Conservation (phyloP, 2,888 invertebrate species). For the Drosophila prolongata region DNA sequence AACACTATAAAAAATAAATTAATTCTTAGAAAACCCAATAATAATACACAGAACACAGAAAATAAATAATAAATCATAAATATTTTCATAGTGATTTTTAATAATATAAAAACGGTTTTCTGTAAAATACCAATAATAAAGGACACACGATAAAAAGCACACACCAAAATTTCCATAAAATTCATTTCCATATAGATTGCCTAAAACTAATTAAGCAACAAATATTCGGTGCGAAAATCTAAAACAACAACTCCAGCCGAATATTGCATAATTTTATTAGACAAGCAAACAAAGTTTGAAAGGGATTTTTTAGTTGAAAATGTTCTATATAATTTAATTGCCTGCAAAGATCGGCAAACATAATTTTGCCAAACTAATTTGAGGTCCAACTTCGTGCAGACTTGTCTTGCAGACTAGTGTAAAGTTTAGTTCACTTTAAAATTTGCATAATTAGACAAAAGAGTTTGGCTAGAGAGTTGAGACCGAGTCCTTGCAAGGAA, state of each 20-base stretch:
- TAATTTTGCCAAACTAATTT: slow-evolving; percentile 33
- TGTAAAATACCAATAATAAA: neutral
- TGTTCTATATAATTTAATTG: slow-evolving; percentile 32
- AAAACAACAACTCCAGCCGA: neutral
- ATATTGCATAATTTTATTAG: slow-evolving; percentile 20
- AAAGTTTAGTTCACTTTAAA: slow-evolving; percentile 29
- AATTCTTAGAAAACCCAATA: neutral
- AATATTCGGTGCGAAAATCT: slow-evolving; percentile 1
- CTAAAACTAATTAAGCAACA: slow-evolving; percentile 12
- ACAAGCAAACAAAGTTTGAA: slow-evolving; percentile 17
- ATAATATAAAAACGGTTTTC: no score
- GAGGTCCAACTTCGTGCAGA: slow-evolving; percentile 28
- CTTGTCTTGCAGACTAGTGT: slow-evolving; percentile 25
- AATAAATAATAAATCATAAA: no score
- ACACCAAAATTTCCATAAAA: neutral
- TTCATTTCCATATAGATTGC: slow-evolving; percentile 12
- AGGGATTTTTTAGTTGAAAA: slow-evolving; percentile 16
- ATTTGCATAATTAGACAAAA: slow-evolving; percentile 51
- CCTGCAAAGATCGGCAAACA: slow-evolving; percentile 35
- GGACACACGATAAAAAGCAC: neutral
- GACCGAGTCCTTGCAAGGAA: slow-evolving; percentile 32
- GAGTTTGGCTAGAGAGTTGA: slow-evolving; percentile 23
- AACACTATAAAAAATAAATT: neutral
- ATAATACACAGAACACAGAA: no score
- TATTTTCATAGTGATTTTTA: no score